Conservation (phyloP, 2,113 vertebrate genomes). For the Numida meleagris region DNA sequence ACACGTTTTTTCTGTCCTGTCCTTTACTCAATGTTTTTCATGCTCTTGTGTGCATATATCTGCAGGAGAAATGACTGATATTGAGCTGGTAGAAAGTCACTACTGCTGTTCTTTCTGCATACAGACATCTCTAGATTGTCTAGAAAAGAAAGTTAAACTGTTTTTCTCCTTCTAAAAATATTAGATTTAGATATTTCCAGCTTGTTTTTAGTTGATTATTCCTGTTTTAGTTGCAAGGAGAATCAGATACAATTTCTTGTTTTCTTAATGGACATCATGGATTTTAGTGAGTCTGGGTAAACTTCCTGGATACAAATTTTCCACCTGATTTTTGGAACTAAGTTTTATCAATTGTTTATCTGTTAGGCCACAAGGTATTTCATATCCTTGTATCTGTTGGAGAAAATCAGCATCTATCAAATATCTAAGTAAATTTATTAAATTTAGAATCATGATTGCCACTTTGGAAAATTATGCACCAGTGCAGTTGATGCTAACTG, state of each 20-base stretch:
- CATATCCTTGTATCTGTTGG: background rate
- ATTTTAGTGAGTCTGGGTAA: background rate
- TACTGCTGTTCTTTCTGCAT: background rate
- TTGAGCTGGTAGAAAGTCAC: background rate
- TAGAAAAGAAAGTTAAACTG: background rate
- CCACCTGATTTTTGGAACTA: background rate
- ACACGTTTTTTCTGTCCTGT: background rate
- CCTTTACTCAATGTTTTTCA: background rate
- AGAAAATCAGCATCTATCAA: background rate
- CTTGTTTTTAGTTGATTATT: background rate
- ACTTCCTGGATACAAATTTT: background rate
- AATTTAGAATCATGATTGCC: background rate
- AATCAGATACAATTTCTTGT: background rate
- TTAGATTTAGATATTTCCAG: background rate
- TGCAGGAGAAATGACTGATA: background rate
- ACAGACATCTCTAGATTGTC: background rate
- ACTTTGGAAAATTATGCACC: conserved; percentile 20
- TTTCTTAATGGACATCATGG: background rate
- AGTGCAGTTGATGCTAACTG: background rate
- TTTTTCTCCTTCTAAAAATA: background rate
- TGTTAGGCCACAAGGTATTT: background rate
- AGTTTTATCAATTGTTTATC: background rate
- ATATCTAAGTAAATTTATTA: background rate
- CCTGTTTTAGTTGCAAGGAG: background rate
- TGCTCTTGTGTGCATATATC: background rate